Base-by-base conservation (phyloP, 2,113 vertebrate genomes). In the Forbesichthys agassizii region DNA sequence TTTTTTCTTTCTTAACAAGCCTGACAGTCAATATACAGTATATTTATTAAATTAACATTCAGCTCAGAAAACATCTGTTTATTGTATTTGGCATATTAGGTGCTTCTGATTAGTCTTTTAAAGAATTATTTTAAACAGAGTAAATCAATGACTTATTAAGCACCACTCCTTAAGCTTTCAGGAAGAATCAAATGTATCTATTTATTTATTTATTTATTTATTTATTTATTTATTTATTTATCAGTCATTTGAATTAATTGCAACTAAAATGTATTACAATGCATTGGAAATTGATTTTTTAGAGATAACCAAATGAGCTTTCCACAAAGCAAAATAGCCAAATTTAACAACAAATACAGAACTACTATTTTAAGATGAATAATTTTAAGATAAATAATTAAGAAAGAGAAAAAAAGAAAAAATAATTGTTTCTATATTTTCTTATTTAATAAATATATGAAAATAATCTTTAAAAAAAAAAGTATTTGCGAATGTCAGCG, bases 41-140 rank as follows among this genome's bases (percentile, higher is more conserved):
- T 27, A 71, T 69, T 62, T 54, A 66, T 74, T 69, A 75, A 70
- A 33, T 64, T 53, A 61, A 48, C 42, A 68, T 68, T 68, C 16
- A 58, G 47, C 58, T 64, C 20, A 60, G 52, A 27, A 48, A 42
- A 42, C 62, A 56, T 20, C n/a, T 18, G 14, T 11, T 27, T 58
- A 48, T 20, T 70, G 33, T 61, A 16, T 57, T 58, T 75, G 54
- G 53, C 20, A 27, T 73, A 59, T 68, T 65, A 70, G n/a, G 27
- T 55, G 62, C 48, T 14, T 1, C 11, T 42, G 8, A 11, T 0
- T 9, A 42, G 36, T 7, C 36, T 8, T 27, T 20, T 16, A 20
- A 54, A 46, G 6, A 52, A 46, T 6, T 20, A 33, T 60, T 27
- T 36, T 4, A 1, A 57, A 51, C 7, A 18, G 11, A 56, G 16